Base-by-base conservation (phyloP, 1,140 invertebrate genomes). In the Gyrodactylus bullatarudis region DNA sequence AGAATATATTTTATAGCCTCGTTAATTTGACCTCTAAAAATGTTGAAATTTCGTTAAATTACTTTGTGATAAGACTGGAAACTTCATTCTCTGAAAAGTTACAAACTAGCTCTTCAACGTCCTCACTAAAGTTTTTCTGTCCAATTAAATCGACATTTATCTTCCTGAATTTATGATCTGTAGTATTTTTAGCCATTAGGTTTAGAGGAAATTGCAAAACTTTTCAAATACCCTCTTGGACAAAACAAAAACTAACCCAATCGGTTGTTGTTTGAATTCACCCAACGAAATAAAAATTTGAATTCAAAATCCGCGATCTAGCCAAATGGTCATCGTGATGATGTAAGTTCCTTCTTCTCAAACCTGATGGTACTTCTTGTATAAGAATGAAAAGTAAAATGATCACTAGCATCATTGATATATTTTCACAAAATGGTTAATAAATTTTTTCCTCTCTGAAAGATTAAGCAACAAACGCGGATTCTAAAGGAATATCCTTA, bases 401-500 rank as follows among this genome's bases (percentile, higher is more conserved):
- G n/a, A n/a, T n/a, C n/a, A n/a, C n/a, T n/a, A n/a, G n/a, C n/a
- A n/a, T n/a, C n/a, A n/a, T n/a, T n/a, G n/a, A n/a, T n/a, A n/a
- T n/a, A n/a, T 54, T 54, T 54, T 54, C n/a, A 54, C 8, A n/a
- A 54, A 54, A 16, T 54, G n/a, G 34, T 54, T 54, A 16, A 16
- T 54, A n/a, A 54, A 54, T 54, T 54, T 54, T 16, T 16, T n/a
- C 8, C 34, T 54, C n/a, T 8, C n/a, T 54, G n/a, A 54, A 54
- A 54, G n/a, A 16, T 54, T n/a, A 54, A 54, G 8, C 34, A 54
- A n/a, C n/a, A n/a, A n/a, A n/a, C n/a, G n/a, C n/a, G n/a, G n/a
- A n/a, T n/a, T n/a, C n/a, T n/a, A 71, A 1, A 23, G 70, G 70
- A 71, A 71, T 71, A 2, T 8, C 70, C n/a, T 71, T 71, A 23